These are phyloP conservation scores for Trachelus tabidus DNA, from an alignment of 2,888 invertebrate species.

Conservation along the genomic window DNA sequence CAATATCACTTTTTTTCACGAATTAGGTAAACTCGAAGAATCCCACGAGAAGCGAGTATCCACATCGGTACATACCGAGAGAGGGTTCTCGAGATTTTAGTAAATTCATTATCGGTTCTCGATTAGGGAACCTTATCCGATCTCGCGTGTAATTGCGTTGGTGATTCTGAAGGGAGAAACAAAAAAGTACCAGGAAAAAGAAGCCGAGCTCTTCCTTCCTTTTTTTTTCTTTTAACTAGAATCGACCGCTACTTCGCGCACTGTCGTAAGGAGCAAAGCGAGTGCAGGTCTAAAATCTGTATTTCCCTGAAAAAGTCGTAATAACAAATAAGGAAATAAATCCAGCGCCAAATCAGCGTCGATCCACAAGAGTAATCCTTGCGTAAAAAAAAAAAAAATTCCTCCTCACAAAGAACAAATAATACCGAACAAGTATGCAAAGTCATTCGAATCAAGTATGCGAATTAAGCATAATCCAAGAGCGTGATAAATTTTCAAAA, in stretches of 20 bases:
- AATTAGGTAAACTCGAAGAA: not conserved
- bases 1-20: not conserved
- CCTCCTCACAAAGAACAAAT: not conserved
- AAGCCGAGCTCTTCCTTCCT: not conserved
- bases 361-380: not conserved
- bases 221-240: not conserved
- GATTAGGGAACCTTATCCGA: not conserved
- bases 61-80: not conserved
- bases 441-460: not conserved
- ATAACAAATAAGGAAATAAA: not conserved
- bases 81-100: not conserved
- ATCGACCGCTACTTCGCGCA: not conserved
- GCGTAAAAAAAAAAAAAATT: not conserved
- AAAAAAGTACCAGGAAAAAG: not conserved
- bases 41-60: not conserved
- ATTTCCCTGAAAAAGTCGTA: not conserved
- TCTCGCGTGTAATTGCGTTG: not conserved
- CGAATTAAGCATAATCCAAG: constrained; percentile 33
- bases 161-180: not conserved
- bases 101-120: not conserved
- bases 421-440: not conserved
- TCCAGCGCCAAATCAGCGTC: not conserved
- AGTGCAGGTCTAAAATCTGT: not conserved
- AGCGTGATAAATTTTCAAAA: constrained; percentile 45
- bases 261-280: not conserved